A percentile compares a stretch with the other conserved stretches of the same genome.
Evolutionary conservation across 2,113 vertebrate species (phyloP).

Genomic region (Bambusicola thoracicus): DNA sequence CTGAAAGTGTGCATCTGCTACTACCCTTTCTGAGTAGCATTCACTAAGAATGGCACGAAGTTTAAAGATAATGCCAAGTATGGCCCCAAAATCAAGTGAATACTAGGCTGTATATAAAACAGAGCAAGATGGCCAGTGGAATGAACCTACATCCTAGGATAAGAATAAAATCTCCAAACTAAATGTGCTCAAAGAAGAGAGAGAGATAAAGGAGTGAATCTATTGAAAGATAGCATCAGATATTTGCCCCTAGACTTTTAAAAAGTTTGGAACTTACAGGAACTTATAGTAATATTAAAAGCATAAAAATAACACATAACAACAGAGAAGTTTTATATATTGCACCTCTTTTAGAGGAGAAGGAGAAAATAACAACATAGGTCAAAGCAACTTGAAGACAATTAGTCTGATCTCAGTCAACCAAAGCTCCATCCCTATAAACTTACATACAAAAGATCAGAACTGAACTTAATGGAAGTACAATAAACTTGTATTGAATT

Average conservation of each 20-base stretch:
- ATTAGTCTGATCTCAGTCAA: neutral
- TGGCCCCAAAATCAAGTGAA: neutral
- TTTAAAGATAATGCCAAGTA: neutral
- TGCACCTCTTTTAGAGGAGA: neutral
- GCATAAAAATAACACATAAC: neutral
- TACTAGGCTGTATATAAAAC: neutral
- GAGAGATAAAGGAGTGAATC: neutral
- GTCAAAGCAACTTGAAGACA: neutral
- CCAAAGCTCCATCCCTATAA: neutral
- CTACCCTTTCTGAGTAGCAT: neutral
- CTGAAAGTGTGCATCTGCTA: neutral
- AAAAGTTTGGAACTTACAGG: neutral
- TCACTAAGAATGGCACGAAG: neutral
- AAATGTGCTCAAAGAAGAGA: neutral
- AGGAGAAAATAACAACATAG: neutral
- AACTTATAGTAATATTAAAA: neutral
- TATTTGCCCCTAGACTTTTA: neutral
- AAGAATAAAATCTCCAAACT: neutral
- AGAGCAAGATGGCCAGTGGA: neutral
- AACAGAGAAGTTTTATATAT: neutral
- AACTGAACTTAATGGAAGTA: neutral
- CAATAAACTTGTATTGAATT: neutral
- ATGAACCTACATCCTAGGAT: neutral
- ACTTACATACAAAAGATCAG: neutral
- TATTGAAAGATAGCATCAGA: neutral